A percentile compares a stretch with the other conserved stretches of the same genome.
Evolutionary conservation across 2,797 vertebrate genomes (phyloP).

Genomic region (Urophycis tenuis): DNA sequence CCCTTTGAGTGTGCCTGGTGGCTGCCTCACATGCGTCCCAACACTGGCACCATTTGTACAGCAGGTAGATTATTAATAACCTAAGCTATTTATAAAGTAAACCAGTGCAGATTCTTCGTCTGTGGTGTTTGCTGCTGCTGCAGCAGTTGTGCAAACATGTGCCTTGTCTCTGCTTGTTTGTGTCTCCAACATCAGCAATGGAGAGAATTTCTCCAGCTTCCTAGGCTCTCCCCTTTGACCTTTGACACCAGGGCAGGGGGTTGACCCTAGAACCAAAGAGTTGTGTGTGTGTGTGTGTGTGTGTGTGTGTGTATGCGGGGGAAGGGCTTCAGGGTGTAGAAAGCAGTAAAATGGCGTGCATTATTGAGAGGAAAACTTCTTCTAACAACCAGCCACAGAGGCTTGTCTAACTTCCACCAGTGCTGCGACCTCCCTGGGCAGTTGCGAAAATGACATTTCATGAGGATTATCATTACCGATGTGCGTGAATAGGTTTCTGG

Average conservation of each 20-base stretch:
- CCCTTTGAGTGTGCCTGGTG: background rate
- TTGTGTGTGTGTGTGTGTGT: background rate
- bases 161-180: background rate
- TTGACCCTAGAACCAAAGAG: conserved; percentile 58
- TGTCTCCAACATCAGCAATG: conserved; percentile 36
- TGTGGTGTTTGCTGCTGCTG: background rate
- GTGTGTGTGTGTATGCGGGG: conserved; percentile 37
- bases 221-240: conserved; percentile 68
- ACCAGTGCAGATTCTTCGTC: background rate
- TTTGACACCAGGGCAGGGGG: conserved; percentile 56
- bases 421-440: background rate
- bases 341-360: background rate
- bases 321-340: background rate
- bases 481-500: background rate
- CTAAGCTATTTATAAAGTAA: background rate
- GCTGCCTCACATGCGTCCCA: background rate
- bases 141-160: conserved; percentile 1
- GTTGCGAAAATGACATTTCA: background rate
- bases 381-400: background rate
- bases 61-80: background rate
- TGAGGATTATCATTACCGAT: background rate
- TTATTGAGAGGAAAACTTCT: background rate
- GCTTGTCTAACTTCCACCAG: background rate
- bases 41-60: background rate
- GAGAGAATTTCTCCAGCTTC: conserved; percentile 66